Percentiles rank a stretch among this genome's conserved stretches.
These are phyloP conservation scores for Oryctolagus cuniculus DNA, from an alignment of 2,113 vertebrate species.

Conservation along the genomic window mOryCun1.1 NC_091436.1:25328501-25329000, in stretches of 20 bases:
- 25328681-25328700: neutral
- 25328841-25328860: constrained; percentile 36
- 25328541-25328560: constrained; percentile 32
- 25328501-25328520: neutral
- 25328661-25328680: constrained; percentile 33
- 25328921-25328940: constrained; percentile 78
- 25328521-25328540: neutral
- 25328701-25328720: neutral
- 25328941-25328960: constrained; percentile 75
- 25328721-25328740: neutral
- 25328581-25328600: neutral
- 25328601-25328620: neutral
- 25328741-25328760: constrained; percentile 41
- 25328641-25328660: neutral
- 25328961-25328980: constrained; percentile 73
- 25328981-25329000: constrained; percentile 77
- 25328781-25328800: constrained; percentile 54
- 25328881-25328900: constrained; percentile 49
- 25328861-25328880: constrained; percentile 56
- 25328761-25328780: constrained; percentile 40
- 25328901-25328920: constrained; percentile 70
- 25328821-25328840: constrained; percentile 64
- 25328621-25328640: neutral
- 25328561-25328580: neutral
- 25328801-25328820: constrained; percentile 44